Base-by-base conservation (phyloP, 2,888 invertebrate species). In the Drosophila setosimentum region DNA sequence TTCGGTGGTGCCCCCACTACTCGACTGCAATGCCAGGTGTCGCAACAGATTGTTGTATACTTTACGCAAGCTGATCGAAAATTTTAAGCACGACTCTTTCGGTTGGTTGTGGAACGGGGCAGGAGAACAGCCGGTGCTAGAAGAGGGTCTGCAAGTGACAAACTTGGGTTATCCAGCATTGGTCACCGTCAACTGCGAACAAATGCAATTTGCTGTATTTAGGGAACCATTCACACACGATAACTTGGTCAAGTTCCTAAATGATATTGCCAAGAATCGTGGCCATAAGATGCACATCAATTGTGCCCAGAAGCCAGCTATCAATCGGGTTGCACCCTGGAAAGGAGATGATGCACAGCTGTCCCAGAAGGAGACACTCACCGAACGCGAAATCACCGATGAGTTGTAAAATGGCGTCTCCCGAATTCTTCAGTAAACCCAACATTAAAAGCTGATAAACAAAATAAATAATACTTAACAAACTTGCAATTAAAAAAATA, bases 71-170 rank as follows among this genome's bases (percentile, higher is more conserved):
- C 1, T 24, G 33, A 16, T 8, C 24, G 16, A 11, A n/a, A 50
- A 66, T 18, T 68, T 55, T 11, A 21, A 13, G 11, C 5, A 11
- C 0, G 40, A 66, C 10, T 13, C 24, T 7, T 57, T 49, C 29
- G 68, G 68, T 55, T 68, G 66, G 55, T 27, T 66, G 24, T 68
- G 68, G 68, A 66, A 40, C 16, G 68, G 35, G 27, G 50, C 29
- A 7, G n/a, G 49, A 2, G 33, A 33, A 0, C 68, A 68, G n/a
- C 24, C 55, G n/a, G 16, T 29, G 1, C 24, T 68, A 13, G 68
- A 68, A 49, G 0, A 11, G 5, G 49, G 49, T 3, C 13, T 68
- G 49, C 29, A 18, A 0, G 13, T 68, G 11, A 0, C 13, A 1
- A 4, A 6, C 10, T 37, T 16, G 3, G 48, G 18, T 1, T 33